Base-by-base conservation (phyloP, 2,113 vertebrate species). In the Anguilla rostrata region DNA sequence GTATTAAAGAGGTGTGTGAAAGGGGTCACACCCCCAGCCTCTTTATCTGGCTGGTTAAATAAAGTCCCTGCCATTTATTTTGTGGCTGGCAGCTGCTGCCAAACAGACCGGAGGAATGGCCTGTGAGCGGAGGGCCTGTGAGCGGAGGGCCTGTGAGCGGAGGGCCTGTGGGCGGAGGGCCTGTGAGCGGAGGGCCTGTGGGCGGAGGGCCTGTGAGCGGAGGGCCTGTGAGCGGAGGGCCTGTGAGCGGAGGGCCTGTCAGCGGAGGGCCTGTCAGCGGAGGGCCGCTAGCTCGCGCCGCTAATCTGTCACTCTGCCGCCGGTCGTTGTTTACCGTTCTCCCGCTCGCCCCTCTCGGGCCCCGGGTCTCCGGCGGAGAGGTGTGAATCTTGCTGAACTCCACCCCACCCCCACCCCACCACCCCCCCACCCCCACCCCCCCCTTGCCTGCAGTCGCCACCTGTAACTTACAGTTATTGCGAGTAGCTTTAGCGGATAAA, bases 401-500 rank as follows among this genome's bases (percentile, higher is more conserved):
- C 39, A 14, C 22, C 12, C 53, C n/a, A n/a, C 39, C 43, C 43
- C 41, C 57, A 18, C 3, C 57, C 57, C 15, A 3, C 34, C 34
- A 0, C 34, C 0, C 34, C 34, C 34, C 34, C 14, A 60, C 41
- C n/a, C n/a, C n/a, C n/a, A n/a, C 34, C 5, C 8, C 97, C 96
- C 96, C 92, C 94, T 96, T 91, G 96, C 97, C 89, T 94, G 94
- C 96, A 97, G 98, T 46, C 43, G 8, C 43, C 43, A 46, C 96
- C 96, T 98, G 98, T 98, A 98, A 99, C 98, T 99, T 98, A 98
- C 96, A 98, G 96, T 96, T 96, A 97, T 98, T 97, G 96, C 96
- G 97, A 98, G 97, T 98, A 96, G 97, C 98, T 99, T 98, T 97
- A 97, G 96, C 97, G 94, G 97, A 97, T 97, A 98, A 98, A 97